Percentiles rank a stretch among this genome's conserved stretches.
These are phyloP conservation scores for Thaumatotibia leucotreta DNA, from an alignment of 1,140 invertebrate species.

Conservation along the genomic window DNA sequence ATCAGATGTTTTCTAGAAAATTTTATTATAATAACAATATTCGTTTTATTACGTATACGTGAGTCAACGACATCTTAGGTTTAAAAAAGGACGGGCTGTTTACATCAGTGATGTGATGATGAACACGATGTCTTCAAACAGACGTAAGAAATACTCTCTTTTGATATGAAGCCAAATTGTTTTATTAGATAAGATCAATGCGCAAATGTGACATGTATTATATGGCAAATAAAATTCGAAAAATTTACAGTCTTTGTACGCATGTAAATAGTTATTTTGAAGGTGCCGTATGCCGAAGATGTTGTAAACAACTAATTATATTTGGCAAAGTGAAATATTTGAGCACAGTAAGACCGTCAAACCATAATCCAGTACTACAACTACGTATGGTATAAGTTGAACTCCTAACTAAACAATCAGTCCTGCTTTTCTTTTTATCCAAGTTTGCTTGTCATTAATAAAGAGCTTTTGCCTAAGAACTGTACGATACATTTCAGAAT, in stretches of 20 bases:
- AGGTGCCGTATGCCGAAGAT: too few relatives aligned
- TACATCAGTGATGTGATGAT: constrained; percentile 1
- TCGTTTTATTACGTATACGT: constrained; percentile 5
- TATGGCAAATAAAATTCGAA: too few relatives aligned
- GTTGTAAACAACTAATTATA: too few relatives aligned
- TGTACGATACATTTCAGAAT: too few relatives aligned
- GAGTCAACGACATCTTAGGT: constrained; percentile 40
- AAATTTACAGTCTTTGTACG: background rate
- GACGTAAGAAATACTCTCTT: constrained; percentile 24
- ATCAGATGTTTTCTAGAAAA: background rate
- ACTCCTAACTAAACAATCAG: too few relatives aligned
- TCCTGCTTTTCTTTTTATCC: too few relatives aligned
- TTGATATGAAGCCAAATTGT: constrained; percentile 33
- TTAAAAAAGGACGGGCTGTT: background rate
- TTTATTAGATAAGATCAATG: background rate
- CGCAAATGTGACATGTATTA: background rate
- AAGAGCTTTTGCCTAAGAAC: too few relatives aligned
- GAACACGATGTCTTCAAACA: background rate
- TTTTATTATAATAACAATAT: background rate
- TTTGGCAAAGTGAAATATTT: too few relatives aligned
- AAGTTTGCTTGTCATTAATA: too few relatives aligned
- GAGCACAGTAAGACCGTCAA: too few relatives aligned
- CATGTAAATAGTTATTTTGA: background rate
- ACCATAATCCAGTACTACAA: too few relatives aligned
- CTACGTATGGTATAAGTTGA: too few relatives aligned